These are phyloP conservation scores for Chlorodrepanis virens DNA, from an alignment of 2,113 vertebrate species.

Conservation along the genomic window DNA sequence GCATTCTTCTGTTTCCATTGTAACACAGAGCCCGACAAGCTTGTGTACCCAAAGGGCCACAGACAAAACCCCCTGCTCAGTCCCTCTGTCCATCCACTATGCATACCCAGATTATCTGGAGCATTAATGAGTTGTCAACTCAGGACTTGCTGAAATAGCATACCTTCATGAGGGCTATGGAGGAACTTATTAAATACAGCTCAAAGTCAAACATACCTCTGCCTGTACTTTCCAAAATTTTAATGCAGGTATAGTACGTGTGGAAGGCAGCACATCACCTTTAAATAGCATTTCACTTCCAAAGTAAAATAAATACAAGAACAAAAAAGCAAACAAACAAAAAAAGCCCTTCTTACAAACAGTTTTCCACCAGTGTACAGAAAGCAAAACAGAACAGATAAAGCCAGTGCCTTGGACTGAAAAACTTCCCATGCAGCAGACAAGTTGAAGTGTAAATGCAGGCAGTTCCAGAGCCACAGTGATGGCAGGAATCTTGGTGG, in stretches of 20 bases:
- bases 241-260: background rate
- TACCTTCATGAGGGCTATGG: background rate
- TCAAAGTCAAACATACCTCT: background rate
- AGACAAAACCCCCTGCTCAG: background rate
- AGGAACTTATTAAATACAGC: background rate
- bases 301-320: background rate
- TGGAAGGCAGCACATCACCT: background rate
- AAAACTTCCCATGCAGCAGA: background rate
- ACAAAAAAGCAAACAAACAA: background rate
- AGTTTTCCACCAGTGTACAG: background rate
- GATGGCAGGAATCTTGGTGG: background rate
- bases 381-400: background rate
- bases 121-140: background rate
- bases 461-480: background rate
- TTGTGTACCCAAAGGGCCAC: background rate
- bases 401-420: background rate
- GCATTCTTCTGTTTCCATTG: background rate
- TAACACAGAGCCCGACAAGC: background rate
- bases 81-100: background rate
- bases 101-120: background rate
- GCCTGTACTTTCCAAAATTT: accelerated
- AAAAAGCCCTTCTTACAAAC: background rate
- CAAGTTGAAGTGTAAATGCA: background rate
- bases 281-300: background rate
- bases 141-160: background rate